Percentiles rank a stretch among this genome's conserved stretches.
Evolutionary conservation across 2,888 invertebrate species (phyloP).

Genomic region (Temnothorax rugatulus): DNA sequence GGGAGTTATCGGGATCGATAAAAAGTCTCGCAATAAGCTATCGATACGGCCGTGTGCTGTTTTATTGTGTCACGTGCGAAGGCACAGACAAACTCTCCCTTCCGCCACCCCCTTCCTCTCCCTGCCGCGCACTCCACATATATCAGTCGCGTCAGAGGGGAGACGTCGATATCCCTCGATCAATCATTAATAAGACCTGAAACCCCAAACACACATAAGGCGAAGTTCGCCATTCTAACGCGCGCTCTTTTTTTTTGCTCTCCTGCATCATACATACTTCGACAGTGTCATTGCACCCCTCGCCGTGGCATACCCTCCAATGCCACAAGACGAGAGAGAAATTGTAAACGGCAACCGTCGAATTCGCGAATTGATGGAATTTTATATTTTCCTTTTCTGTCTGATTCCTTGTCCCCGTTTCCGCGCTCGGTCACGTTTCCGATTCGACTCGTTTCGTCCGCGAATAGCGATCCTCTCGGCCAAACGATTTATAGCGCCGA

Average conservation of each 20-base stretch:
- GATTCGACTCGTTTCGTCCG: slow-evolving; percentile 53
- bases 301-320: slow-evolving; percentile 14
- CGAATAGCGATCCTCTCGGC: slow-evolving; percentile 43
- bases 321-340: slow-evolving; percentile 71
- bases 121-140: slow-evolving; percentile 71
- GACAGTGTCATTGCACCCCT: slow-evolving; percentile 14
- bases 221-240: slow-evolving; percentile 60
- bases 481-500: slow-evolving; percentile 70
- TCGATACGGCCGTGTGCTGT: slow-evolving; percentile 71
- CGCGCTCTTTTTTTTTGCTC: slow-evolving; percentile 49
- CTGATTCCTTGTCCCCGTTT: slow-evolving; percentile 81
- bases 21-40: slow-evolving; percentile 79
- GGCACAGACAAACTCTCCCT: slow-evolving; percentile 76
- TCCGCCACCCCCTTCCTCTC: neutral
- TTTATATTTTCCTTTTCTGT: slow-evolving; percentile 83
- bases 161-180: slow-evolving; percentile 86
- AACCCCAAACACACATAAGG: slow-evolving; percentile 85
- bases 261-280: slow-evolving; percentile 31
- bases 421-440: slow-evolving; percentile 74
- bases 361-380: slow-evolving; percentile 84
- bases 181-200: slow-evolving; percentile 86
- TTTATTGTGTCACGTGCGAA: slow-evolving; percentile 86
- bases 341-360: slow-evolving; percentile 76
- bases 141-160: slow-evolving; percentile 85
- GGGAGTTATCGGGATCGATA: slow-evolving; percentile 81